A percentile compares a stretch with the other conserved stretches of the same genome.
Conservation (phyloP, 2,797 vertebrate genomes). For the Chaetophractus vellerosus region DNA sequence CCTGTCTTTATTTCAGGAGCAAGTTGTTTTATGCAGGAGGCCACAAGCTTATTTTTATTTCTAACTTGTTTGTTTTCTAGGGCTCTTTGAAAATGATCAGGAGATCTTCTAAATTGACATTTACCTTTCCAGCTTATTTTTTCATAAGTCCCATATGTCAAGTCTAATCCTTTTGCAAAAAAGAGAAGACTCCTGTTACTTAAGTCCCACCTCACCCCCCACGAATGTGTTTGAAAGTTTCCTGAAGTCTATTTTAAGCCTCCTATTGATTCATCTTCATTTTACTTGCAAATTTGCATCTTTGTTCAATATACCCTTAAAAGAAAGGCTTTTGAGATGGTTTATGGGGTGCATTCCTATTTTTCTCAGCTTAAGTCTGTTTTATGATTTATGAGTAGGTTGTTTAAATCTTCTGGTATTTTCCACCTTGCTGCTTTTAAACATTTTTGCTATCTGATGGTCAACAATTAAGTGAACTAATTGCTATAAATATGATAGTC, state of each 20-base stretch:
- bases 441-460: neutral
- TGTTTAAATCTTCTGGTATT: slow-evolving; percentile 32
- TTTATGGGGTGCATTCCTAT: neutral
- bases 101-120: neutral
- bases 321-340: slow-evolving; percentile 14
- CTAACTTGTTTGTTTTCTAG: neutral
- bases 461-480: neutral
- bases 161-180: neutral
- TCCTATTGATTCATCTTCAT: neutral
- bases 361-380: slow-evolving; percentile 15
- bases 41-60: neutral
- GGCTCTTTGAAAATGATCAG: slow-evolving; percentile 4
- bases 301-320: neutral
- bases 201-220: neutral
- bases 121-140: slow-evolving; percentile 15
- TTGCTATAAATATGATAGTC: neutral
- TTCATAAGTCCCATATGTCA: neutral
- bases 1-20: neutral
- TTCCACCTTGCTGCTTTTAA: slow-evolving; percentile 10
- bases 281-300: slow-evolving; percentile 26
- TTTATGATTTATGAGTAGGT: neutral
- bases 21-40: neutral
- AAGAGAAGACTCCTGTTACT: neutral
- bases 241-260: neutral
- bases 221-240: neutral